These are phyloP conservation scores for Psittacula echo DNA, from an alignment of 2,797 vertebrate species.

Conservation along the genomic window DNA sequence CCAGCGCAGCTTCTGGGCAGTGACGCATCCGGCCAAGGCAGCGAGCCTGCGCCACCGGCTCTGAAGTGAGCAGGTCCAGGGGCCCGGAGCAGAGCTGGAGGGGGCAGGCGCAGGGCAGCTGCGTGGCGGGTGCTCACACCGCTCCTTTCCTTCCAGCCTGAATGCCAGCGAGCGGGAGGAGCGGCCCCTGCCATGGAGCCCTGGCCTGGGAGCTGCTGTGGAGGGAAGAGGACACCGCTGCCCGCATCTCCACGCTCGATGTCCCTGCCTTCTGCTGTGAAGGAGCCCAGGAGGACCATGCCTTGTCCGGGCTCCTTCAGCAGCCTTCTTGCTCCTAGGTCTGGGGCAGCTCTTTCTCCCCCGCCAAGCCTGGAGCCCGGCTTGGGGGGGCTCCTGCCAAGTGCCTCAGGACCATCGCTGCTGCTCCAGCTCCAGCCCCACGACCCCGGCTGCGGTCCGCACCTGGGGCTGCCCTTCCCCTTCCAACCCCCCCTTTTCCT, in stretches of 20 bases:
- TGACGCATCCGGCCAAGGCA: too few species aligned
- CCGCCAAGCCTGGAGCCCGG: too few species aligned
- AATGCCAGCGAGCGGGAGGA: background rate
- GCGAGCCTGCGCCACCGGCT: too few species aligned
- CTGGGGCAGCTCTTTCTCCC: too few species aligned
- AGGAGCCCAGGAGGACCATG: background rate
- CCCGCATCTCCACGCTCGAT: too few species aligned
- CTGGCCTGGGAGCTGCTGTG: background rate
- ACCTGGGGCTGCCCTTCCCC: background rate
- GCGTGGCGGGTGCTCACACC: background rate
- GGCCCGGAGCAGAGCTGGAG: background rate
- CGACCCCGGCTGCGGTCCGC: too few species aligned
- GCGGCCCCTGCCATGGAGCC: background rate
- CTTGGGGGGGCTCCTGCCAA: background rate
- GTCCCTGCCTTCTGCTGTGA: too few species aligned
- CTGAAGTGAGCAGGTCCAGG: too few species aligned
- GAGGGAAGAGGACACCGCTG: too few species aligned
- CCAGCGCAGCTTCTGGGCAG: too few species aligned
- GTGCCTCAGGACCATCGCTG: background rate
- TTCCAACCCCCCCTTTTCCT: too few species aligned
- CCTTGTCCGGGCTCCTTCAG: background rate
- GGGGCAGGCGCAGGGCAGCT: background rate
- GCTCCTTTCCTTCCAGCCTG: background rate
- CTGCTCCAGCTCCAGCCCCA: background rate
- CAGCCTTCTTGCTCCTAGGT: too few species aligned